Percentiles rank a stretch among this genome's conserved stretches.
Conservation (phyloP, 2,797 vertebrate genomes). For the Orientallactaga sibirica region DNA sequence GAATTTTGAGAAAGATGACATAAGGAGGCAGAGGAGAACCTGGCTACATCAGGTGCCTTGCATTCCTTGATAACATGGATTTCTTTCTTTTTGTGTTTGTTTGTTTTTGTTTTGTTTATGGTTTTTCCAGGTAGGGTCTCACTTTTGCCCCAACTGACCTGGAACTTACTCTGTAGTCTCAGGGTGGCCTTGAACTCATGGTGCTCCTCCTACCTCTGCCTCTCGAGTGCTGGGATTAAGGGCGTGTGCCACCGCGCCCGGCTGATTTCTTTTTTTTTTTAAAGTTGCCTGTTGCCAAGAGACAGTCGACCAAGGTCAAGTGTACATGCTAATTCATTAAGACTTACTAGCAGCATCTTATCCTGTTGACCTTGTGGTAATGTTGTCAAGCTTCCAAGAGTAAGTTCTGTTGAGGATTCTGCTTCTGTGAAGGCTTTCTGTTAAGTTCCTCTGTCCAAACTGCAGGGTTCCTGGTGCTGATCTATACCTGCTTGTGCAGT, state of each 20-base stretch:
- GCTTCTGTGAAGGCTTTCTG: not conserved
- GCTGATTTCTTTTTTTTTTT: not conserved
- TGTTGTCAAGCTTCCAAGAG: constrained; percentile 5
- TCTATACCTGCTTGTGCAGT: not conserved
- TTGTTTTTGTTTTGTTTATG: no score
- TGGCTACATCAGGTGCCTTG: not conserved
- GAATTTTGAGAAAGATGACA: constrained; percentile 5
- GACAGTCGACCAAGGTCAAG: constrained; percentile 66
- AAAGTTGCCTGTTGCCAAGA: constrained; percentile 61
- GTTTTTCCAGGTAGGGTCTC: no score
- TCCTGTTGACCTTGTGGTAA: constrained; percentile 52
- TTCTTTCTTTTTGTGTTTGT: no score
- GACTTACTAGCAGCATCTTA: constrained; percentile 65
- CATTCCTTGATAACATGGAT: not conserved
- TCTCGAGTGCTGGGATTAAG: no score
- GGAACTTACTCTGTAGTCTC: no score
- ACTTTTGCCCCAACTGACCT: no score
- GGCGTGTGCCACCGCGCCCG: no score
- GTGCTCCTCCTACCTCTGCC: no score
- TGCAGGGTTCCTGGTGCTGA: not conserved
- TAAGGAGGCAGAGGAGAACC: not conserved
- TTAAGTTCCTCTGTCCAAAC: not conserved
- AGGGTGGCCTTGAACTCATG: no score
- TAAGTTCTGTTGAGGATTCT: not conserved
- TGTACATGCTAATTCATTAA: constrained; percentile 75